Evolutionary conservation across 2,888 invertebrate genomes (phyloP), one percentile per base, ranked within the genome.

Genomic region (Lottia scabra): DNA sequence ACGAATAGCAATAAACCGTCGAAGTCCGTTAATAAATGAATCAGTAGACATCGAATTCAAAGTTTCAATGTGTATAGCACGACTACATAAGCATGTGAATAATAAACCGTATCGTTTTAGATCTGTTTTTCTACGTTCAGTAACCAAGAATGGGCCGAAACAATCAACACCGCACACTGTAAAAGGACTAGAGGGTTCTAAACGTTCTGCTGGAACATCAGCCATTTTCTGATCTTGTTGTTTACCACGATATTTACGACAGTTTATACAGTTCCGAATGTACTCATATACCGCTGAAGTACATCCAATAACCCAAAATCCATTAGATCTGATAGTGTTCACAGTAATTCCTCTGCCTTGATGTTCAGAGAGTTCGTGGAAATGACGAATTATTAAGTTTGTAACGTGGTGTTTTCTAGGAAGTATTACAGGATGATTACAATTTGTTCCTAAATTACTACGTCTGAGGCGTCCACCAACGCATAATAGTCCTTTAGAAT

Each of bases 281-380:
- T 78, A 45, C 5, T 30, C 30, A 12, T 70, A 71, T 0, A 84
- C 81, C 13, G 75, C 76, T 43, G 79, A 46, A 65, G 81, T 74
- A 12, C 79, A 82, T 5, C 79, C 74, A 1, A 86, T 66, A 2
- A 87, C 83, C 87, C 87, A 88, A 68, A 77, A 87, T 12, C 80
- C 81, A 66, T 71, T 76, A 13, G 72, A 23, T 71, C 81, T 16
- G 0, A 83, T 66, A 62, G 67, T 74, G 71, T 74, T 75, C 1
- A 66, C 70, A 2, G 78, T 81, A 12, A 80, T 75, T 1, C 77
- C 80, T 48, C 78, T 30, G 30, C 30, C 30, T 30, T 30, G 30
- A 30, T 30, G 30, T 30, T 30, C 30, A 30, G 30, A 30, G 3
- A 30, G 5, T 30, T 4, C 5, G 5, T 30, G 30, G 5, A 30